phyloP scores from a whole-genome alignment of 2,797 vertebrate genomes.

The Diceros bicornis region DNA sequence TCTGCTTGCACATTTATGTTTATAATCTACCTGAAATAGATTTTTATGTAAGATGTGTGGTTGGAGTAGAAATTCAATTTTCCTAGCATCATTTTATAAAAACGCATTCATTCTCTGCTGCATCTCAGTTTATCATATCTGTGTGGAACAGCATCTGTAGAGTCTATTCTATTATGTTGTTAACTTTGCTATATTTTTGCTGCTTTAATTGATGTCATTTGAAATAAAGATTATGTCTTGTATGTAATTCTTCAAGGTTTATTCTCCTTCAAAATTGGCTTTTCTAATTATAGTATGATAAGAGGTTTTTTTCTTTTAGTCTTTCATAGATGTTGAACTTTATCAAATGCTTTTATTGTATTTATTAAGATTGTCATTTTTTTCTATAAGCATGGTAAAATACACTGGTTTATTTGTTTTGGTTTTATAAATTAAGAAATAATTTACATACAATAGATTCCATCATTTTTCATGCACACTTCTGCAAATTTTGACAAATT shows the following conservation, averaged over 20 bases:
- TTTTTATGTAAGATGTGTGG: not conserved
- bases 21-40: conserved; percentile 39
- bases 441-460: not conserved
- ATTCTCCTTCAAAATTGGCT: not conserved
- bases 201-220: not conserved
- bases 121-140: not conserved
- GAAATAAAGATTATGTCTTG: not conserved
- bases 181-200: not conserved
- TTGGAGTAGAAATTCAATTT: conserved; percentile 50
- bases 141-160: not conserved
- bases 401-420: not conserved
- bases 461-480: not conserved
- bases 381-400: not conserved
- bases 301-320: not conserved
- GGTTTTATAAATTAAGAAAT: conserved; percentile 35
- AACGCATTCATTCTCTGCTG: not conserved
- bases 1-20: conserved; percentile 43
- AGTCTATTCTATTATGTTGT: not conserved
- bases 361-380: not conserved
- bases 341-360: not conserved
- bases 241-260: not conserved
- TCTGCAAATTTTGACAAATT: not conserved
- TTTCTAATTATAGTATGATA: not conserved
- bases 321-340: not conserved
- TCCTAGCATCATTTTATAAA: not conserved